Base-by-base conservation (phyloP, 2,888 invertebrate species). In the Lithophane semibrunnea region DNA sequence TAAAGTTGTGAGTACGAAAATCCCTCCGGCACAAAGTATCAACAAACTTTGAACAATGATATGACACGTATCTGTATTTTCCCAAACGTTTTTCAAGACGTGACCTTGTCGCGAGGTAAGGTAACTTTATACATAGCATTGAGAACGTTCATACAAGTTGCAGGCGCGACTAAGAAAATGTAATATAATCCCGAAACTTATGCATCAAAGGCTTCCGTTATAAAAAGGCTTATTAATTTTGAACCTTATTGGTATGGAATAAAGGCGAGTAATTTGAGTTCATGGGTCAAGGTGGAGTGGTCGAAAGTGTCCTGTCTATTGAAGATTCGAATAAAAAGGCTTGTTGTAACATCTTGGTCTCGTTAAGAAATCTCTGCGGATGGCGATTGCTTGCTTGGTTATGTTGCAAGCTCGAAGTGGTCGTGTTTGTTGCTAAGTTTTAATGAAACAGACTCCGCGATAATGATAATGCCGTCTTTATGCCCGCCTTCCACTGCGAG, bases 261-360 rank as follows among this genome's bases (percentile, higher is more conserved):
- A 77, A 58, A 79, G 68, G 12, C 12, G n/a, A 44, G 65, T 74
- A 67, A 77, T 77, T 77, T 18, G 24, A 80, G 76, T 16, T 67
- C 56, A 78, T n/a, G 81, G 83, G 78, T 79, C 82, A 75, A 60
- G 18, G 80, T 29, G 47, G 52, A 75, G n/a, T 75, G 69, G 80
- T 72, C 29, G 61, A 71, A 75, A 84, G 77, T 81, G 73, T 81
- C 82, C 82, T 82, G 76, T 87, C 86, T 88, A 88, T 89, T 86
- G 88, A 87, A 86, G 86, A 86, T 67, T 79, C 76, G 86, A 90
- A 90, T 89, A 88, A 91, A 90, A 89, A 83, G 81, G 54, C 60
- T 84, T 75, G 77, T 83, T 87, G 84, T 82, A 83, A 86, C 85
- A 72, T 81, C 80, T 86, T 68, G 78, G 75, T 82, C 73, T 86